These are phyloP conservation scores for Cairina moschata DNA, from an alignment of 2,113 vertebrate species.

Conservation along the genomic window DNA sequence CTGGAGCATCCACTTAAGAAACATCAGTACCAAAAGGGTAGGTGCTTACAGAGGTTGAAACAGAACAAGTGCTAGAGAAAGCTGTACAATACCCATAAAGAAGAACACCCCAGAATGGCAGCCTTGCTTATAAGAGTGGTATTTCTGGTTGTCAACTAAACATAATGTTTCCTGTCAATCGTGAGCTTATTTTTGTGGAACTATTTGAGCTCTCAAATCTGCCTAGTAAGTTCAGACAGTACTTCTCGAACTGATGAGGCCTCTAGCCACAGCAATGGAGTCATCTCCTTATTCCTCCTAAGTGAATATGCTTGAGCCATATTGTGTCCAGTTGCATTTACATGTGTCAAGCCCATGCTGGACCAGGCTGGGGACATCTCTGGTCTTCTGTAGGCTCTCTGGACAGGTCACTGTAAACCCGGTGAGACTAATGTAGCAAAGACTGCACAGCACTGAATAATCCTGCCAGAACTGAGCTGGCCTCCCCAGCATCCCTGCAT, in stretches of 20 bases:
- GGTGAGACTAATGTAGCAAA: neutral
- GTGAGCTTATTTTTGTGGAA: neutral
- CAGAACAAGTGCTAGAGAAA: neutral
- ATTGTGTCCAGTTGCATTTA: neutral
- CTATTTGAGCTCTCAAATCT: neutral
- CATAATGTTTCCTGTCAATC: neutral
- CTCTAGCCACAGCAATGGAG: neutral
- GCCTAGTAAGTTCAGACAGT: fast-evolving
- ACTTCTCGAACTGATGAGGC: neutral
- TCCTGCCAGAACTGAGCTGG: neutral
- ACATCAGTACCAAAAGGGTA: neutral
- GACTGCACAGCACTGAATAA: neutral
- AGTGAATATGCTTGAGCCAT: neutral
- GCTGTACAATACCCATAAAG: neutral
- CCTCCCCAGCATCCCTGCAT: neutral
- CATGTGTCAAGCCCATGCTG: neutral
- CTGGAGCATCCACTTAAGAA: neutral
- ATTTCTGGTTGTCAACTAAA: neutral
- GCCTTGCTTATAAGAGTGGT: neutral
- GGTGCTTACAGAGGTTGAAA: neutral
- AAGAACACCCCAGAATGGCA: fast-evolving
- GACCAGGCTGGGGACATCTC: neutral
- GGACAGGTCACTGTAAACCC: neutral
- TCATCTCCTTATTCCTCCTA: neutral
- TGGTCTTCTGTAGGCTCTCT: neutral